Conservation (phyloP, 2,797 vertebrate genomes). For the Urophycis tenuis region DNA sequence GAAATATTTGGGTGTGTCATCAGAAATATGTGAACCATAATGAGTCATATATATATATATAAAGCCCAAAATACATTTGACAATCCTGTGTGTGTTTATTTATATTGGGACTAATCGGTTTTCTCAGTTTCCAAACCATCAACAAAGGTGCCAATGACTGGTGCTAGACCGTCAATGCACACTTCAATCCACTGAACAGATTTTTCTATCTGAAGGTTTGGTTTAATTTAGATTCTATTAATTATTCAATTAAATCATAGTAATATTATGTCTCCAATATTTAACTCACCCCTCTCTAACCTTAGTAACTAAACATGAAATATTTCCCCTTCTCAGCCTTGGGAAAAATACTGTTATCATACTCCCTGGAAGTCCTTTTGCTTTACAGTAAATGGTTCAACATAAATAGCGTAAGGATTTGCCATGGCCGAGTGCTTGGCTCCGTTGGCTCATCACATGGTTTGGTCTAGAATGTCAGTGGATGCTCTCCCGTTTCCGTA, state of each 20-base stretch:
- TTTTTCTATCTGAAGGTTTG: not conserved
- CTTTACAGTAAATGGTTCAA: not conserved
- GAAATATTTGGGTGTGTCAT: too few relatives aligned
- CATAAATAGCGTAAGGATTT: constrained; percentile 1
- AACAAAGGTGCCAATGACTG: too few relatives aligned
- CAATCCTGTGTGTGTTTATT: too few relatives aligned
- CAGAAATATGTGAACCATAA: too few relatives aligned
- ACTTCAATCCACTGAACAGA: not conserved
- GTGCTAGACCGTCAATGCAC: not conserved
- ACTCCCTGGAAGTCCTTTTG: not conserved
- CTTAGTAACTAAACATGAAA: not conserved
- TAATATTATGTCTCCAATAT: too few relatives aligned
- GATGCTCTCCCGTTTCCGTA: not conserved
- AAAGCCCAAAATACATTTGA: too few relatives aligned
- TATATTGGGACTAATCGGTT: too few relatives aligned
- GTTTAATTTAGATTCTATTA: not conserved
- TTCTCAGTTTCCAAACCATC: too few relatives aligned
- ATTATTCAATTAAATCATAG: not conserved
- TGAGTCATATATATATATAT: too few relatives aligned
- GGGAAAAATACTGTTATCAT: not conserved
- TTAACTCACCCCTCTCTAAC: not conserved
- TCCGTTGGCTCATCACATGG: not conserved
- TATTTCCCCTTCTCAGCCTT: not conserved
- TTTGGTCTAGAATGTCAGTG: constrained; percentile 4
- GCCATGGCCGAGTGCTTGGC: not conserved